Conservation (phyloP, 2,113 vertebrate species). For the Zingel zingel region DNA sequence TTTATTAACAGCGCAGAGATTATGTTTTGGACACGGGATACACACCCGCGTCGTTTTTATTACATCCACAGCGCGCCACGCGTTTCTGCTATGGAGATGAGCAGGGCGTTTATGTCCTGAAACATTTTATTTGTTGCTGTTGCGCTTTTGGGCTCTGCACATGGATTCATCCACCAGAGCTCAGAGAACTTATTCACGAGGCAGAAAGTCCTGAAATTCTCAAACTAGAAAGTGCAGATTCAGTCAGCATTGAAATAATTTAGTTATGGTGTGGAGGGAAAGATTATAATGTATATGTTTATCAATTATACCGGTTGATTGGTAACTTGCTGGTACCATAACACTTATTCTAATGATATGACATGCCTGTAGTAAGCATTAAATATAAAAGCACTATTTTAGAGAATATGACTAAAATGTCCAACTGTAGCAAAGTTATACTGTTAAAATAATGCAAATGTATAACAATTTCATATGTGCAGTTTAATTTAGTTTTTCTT, state of each 20-base stretch:
- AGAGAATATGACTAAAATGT: neutral
- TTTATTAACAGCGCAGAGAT: constrained; percentile 48
- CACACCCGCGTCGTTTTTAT: constrained; percentile 9
- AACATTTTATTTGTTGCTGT: constrained; percentile 59
- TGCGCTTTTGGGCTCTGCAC: constrained; percentile 70
- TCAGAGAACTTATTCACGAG: constrained; percentile 15
- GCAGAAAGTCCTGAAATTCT: constrained; percentile 37
- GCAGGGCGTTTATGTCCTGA: constrained; percentile 52
- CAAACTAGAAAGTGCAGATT: neutral
- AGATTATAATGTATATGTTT: neutral
- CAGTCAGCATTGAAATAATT: neutral
- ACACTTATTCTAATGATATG: neutral
- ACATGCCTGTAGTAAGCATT: neutral
- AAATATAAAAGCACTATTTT: neutral
- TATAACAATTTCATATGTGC: neutral
- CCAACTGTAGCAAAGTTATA: neutral
- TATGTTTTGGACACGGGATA: constrained; percentile 26
- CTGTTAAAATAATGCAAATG: neutral
- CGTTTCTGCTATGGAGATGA: constrained; percentile 57
- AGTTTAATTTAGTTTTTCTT: neutral
- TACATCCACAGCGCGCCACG: constrained; percentile 59
- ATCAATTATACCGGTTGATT: neutral
- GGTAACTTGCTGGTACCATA: neutral
- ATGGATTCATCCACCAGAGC: constrained; percentile 51
- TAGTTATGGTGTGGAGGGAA: neutral